Evolutionary conservation across 2,797 vertebrate genomes (phyloP).

Genomic region (Sebastiscus albofasciatus): DNA sequence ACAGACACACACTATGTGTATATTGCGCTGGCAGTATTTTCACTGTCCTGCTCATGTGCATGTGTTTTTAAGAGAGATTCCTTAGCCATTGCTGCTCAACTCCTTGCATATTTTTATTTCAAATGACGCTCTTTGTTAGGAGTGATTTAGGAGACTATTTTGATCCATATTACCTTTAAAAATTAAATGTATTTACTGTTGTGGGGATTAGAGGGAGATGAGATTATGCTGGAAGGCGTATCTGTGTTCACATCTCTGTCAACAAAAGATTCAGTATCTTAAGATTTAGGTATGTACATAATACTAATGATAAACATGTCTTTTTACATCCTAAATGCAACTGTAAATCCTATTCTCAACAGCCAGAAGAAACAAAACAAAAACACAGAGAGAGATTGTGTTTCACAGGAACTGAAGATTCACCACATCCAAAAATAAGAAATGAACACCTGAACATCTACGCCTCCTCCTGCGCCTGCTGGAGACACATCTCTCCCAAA

Average conservation of each 20-base stretch:
- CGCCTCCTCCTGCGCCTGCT: constrained; percentile 36
- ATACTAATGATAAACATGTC: not conserved
- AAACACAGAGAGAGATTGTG: not conserved
- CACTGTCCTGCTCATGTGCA: not conserved
- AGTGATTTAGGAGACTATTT: not conserved
- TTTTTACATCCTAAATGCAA: not conserved
- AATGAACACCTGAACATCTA: constrained; percentile 39
- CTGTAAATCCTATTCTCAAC: not conserved
- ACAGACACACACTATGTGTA: constrained; percentile 15
- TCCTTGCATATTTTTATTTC: not conserved
- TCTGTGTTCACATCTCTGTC: not conserved
- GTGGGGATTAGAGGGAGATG: constrained; percentile 6
- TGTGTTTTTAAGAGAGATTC: not conserved
- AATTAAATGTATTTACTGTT: constrained; percentile 23
- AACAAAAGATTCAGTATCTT: not conserved
- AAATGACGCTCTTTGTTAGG: not conserved
- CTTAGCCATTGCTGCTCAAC: not conserved
- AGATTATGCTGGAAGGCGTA: not conserved
- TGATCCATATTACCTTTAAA: not conserved
- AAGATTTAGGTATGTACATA: not conserved
- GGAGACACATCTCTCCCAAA: constrained; percentile 63
- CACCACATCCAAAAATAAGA: constrained; percentile 47
- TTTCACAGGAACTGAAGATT: constrained; percentile 25
- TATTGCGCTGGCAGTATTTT: constrained; percentile 3
- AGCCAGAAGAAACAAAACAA: not conserved